Percentiles rank a stretch among this genome's conserved stretches.
phyloP scores from a whole-genome alignment of 2,113 vertebrate species.

The Aegithalos caudatus region DNA sequence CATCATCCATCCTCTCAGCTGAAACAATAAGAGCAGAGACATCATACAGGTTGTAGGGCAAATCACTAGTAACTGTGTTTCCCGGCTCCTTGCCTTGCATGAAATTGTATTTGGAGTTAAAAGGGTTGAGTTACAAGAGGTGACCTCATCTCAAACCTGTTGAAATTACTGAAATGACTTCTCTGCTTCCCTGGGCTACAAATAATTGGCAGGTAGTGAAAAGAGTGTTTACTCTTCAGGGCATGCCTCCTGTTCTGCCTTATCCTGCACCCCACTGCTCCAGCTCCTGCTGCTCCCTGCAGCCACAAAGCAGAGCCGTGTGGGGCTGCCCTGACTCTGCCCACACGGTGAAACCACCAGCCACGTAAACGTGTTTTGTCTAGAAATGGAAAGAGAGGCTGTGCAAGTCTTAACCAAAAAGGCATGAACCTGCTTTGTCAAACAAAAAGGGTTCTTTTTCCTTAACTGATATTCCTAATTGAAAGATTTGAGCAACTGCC shows the following conservation, averaged over 20 bases:
- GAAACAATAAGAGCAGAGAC: neutral
- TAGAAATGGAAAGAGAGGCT: neutral
- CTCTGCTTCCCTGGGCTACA: neutral
- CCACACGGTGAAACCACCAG: rapidly evolving
- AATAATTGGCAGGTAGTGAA: neutral
- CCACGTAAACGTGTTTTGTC: rapidly evolving
- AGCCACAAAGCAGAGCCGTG: neutral
- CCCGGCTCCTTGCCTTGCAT: neutral
- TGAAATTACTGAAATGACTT: neutral
- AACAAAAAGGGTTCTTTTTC: neutral
- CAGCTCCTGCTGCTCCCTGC: neutral
- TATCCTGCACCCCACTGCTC: rapidly evolving
- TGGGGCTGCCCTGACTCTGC: neutral
- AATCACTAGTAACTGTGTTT: neutral
- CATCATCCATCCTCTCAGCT: neutral
- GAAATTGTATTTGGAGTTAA: neutral
- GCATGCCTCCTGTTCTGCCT: neutral
- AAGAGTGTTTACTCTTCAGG: neutral
- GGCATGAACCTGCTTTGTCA: neutral
- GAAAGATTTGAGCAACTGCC: neutral
- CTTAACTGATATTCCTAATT: neutral
- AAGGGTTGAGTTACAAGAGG: neutral
- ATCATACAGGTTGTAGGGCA: neutral
- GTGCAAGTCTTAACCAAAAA: neutral
- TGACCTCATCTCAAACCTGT: neutral